phyloP scores from a whole-genome alignment of 2,888 invertebrate species.

The Agrotis exclamationis region DNA sequence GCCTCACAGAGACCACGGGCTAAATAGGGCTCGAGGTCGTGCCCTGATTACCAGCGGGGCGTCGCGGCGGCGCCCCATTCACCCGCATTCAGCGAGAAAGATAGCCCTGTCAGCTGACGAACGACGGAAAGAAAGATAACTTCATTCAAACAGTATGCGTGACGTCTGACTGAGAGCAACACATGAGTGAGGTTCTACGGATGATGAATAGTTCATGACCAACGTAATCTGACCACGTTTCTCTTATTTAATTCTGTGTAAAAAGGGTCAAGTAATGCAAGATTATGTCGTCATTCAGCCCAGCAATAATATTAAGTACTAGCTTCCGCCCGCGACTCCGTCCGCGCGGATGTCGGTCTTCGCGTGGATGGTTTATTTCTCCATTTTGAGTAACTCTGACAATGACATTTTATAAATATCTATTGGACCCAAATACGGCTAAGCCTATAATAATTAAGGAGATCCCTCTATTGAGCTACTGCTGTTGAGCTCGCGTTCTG shows the following conservation, averaged over 20 bases:
- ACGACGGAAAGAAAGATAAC: constrained; percentile 15
- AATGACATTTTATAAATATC: too few relatives aligned
- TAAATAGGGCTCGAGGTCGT: constrained; percentile 34
- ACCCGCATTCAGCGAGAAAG: constrained; percentile 14
- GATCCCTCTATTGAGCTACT: too few relatives aligned
- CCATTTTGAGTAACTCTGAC: too few relatives aligned
- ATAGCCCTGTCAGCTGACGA: constrained; percentile 21
- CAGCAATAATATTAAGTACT: too few relatives aligned
- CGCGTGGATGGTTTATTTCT: too few relatives aligned
- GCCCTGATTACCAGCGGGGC: constrained; percentile 41
- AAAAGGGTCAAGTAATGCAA: not conserved
- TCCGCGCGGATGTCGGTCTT: too few relatives aligned
- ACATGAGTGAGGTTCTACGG: not conserved
- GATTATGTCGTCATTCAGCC: not conserved
- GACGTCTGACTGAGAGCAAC: not conserved
- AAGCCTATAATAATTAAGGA: too few relatives aligned
- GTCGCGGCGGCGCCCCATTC: constrained; percentile 22
- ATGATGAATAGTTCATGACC: not conserved
- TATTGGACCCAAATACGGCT: too few relatives aligned
- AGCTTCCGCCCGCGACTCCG: too few relatives aligned
- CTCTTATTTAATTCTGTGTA: not conserved
- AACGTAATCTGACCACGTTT: not conserved
- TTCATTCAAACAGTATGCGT: constrained; percentile 13
- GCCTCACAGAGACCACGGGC: not conserved
- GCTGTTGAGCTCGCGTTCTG: too few relatives aligned